Conservation (phyloP, 1,140 invertebrate species). For the Dreissena polymorpha region DNA sequence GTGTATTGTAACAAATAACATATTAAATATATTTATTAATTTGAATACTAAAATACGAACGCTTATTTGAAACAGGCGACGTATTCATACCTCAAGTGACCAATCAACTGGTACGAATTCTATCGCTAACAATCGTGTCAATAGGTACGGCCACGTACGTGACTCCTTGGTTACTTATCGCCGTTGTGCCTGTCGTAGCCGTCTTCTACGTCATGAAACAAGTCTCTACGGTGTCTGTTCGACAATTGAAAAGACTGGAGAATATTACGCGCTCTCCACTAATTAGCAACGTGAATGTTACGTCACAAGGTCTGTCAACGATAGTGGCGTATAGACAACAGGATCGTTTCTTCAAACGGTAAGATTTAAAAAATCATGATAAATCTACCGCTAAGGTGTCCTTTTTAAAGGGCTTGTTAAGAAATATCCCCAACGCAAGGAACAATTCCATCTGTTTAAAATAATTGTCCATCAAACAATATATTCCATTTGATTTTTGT, state of each 20-base stretch:
- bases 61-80: slow-evolving; percentile 25
- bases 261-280: slow-evolving; percentile 82
- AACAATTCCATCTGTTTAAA: background rate
- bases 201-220: slow-evolving; percentile 31
- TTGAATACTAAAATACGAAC: no score
- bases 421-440: background rate
- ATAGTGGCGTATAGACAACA: slow-evolving; percentile 82
- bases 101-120: slow-evolving; percentile 21
- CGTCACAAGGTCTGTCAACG: slow-evolving; percentile 80
- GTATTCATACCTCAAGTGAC: slow-evolving; percentile 42
- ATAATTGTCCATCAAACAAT: no score
- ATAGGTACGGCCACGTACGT: slow-evolving; percentile 13
- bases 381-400: background rate
- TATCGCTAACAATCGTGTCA: slow-evolving; percentile 13
- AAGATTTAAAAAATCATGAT: background rate
- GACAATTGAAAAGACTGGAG: slow-evolving; percentile 82
- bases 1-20: no score
- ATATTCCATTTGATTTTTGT: no score
- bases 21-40: no score
- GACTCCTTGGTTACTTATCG: slow-evolving; percentile 37
- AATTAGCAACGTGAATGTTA: slow-evolving; percentile 82
- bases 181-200: slow-evolving; percentile 12
- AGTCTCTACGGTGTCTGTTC: slow-evolving; percentile 31
- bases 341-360: slow-evolving; percentile 77
- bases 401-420: background rate